These are phyloP conservation scores for Notolepis coatsorum DNA, from an alignment of 2,797 vertebrate genomes.

Conservation along the genomic window DNA sequence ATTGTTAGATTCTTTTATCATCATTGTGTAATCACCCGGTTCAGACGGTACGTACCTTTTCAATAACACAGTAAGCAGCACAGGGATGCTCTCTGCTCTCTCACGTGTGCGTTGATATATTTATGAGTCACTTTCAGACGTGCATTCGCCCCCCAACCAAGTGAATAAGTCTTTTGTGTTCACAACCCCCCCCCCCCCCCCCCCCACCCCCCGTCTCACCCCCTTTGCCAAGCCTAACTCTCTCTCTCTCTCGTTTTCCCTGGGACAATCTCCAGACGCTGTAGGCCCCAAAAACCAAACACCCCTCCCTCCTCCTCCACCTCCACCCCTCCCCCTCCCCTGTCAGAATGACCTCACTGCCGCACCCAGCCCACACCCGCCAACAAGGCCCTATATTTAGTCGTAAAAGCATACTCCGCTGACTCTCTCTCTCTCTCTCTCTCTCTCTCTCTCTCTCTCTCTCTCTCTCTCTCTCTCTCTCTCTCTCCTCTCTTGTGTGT, in stretches of 20 bases:
- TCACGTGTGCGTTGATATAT: constrained; percentile 13
- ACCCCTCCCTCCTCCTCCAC: constrained; percentile 16
- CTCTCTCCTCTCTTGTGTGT: neutral
- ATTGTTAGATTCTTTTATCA: no score
- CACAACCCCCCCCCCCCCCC: neutral
- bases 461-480: neutral
- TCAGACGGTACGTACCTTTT: neutral
- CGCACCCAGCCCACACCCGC: constrained; percentile 66
- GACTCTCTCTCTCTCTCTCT: constrained; percentile 2
- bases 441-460: constrained; percentile 15
- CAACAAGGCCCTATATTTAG: constrained; percentile 71
- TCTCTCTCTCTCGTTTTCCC: constrained; percentile 20
- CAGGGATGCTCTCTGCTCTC: neutral
- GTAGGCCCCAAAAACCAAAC: constrained; percentile 40
- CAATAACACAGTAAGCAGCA: neutral
- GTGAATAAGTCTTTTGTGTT: constrained; percentile 26
- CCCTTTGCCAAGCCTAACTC: constrained; percentile 10
- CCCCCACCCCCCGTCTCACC: neutral
- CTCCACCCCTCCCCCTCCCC: constrained; percentile 25
- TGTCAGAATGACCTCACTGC: constrained; percentile 73
- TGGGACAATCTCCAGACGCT: constrained; percentile 47
- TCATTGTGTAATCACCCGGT: neutral
- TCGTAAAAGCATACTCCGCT: constrained; percentile 44
- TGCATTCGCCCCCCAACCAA: constrained; percentile 8
- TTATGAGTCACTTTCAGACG: constrained; percentile 6